Evolutionary conservation across 2,888 invertebrate species (phyloP).

Genomic region (Empis livida): DNA sequence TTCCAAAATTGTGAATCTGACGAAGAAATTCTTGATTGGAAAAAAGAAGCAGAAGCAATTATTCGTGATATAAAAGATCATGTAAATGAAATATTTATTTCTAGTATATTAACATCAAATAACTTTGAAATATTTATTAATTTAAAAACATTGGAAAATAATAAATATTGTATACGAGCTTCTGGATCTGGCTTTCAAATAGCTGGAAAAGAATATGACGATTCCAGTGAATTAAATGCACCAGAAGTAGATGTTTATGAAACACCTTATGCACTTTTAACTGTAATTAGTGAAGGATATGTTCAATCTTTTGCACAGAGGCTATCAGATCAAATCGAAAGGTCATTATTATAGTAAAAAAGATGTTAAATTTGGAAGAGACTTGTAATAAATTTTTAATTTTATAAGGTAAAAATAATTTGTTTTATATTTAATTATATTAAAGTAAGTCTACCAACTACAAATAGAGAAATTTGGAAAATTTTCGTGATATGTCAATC

Average conservation of each 20-base stretch:
- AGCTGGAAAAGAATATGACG: conserved; percentile 43
- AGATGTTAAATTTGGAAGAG: background rate
- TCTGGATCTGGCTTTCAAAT: conserved; percentile 50
- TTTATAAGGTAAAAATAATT: too few relatives aligned
- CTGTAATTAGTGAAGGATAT: conserved; percentile 48
- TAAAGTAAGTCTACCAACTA: too few relatives aligned
- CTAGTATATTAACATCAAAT: conserved; percentile 35
- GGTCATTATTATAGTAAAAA: background rate
- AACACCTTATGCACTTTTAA: conserved; percentile 55
- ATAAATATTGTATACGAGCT: conserved; percentile 48
- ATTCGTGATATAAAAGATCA: conserved; percentile 52
- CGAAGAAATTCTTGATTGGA: conserved; percentile 30
- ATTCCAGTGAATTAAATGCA: conserved; percentile 1
- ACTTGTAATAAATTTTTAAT: too few relatives aligned
- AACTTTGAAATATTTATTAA: conserved; percentile 48
- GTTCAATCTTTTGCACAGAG: conserved; percentile 46
- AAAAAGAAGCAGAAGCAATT: conserved; percentile 49
- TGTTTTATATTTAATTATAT: too few relatives aligned
- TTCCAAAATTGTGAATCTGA: background rate
- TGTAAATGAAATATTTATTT: conserved; percentile 43
- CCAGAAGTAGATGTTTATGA: conserved; percentile 39
- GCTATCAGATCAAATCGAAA: conserved; percentile 28
- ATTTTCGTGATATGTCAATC: too few relatives aligned
- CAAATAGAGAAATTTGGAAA: too few relatives aligned
- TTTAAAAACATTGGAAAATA: conserved; percentile 50